Evolutionary conservation across 2,113 vertebrate genomes (phyloP), one percentile per base, ranked within the genome.

Genomic region (Epinephelus fuscoguttatus): DNA sequence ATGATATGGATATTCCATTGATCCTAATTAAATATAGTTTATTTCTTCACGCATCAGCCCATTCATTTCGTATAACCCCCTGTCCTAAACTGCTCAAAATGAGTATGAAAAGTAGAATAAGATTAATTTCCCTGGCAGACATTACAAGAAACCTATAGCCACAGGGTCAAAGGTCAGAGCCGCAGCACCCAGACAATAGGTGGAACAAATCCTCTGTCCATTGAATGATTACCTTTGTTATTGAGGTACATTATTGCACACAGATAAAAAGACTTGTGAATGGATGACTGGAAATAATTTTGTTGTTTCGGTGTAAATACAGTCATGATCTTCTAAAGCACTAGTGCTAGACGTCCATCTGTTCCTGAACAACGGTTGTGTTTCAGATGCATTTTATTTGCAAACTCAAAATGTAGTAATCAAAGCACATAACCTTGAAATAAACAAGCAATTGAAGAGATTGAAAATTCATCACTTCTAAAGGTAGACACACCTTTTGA

Each of bases 101-200:
- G 50, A 72, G 23, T 15, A 21, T n/a, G 33, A 82, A 77, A 57
- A 75, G 55, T 1, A 64, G 21, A 78, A 47, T 47, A 53, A 37
- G n/a, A 73, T 71, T 64, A 3, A 86, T 84, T 75, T 86, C 78
- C 81, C 79, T 75, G 55, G 33, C 30, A 37, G 49, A 72, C 62
- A 57, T 60, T 53, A 66, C 27, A 56, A 69, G 70, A 30, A 68
- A 14, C 12, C 75, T 45, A 17, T 27, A 78, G 70, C 45, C 42
- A 6, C 5, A 45, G 49, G 85, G 71, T 85, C 72, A 86, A 80
- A 91, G 83, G 85, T 89, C 84, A 66, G 56, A 61, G 47, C 17
- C 56, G 2, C 13, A 17, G 37, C 49, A 1, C 60, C 25, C 67
- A 49, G n/a, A 86, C 70, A 82, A 64, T 57, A 78, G 30, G 60